phyloP scores from a whole-genome alignment of 2,888 invertebrate species.

The Elegia similella region DNA sequence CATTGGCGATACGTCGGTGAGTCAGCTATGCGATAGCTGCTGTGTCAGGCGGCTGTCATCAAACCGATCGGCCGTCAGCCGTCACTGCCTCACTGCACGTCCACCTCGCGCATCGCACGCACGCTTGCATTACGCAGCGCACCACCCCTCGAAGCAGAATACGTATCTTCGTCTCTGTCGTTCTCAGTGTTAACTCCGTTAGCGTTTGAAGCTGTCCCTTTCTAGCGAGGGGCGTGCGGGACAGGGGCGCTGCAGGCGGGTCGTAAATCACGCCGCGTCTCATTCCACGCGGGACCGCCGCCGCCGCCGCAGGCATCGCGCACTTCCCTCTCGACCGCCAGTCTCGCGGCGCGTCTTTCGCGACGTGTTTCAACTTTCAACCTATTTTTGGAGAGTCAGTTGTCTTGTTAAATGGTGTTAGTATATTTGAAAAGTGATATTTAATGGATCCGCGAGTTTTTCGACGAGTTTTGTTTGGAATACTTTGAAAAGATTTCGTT shows the following conservation, averaged over 20 bases:
- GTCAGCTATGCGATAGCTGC: conserved; percentile 65
- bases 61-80: conserved; percentile 71
- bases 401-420: conserved; percentile 57
- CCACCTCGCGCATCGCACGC: conserved; percentile 80
- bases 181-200: conserved; percentile 31
- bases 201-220: conserved; percentile 45
- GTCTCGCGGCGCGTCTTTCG: conserved; percentile 75
- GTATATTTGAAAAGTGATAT: conserved; percentile 56
- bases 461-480: conserved; percentile 53
- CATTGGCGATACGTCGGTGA: conserved; percentile 64
- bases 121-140: conserved; percentile 81
- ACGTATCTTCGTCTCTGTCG: conserved; percentile 61
- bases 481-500: conserved; percentile 71
- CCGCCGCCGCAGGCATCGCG: conserved; percentile 76
- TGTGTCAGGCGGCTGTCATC: conserved; percentile 74
- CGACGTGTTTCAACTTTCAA: conserved; percentile 74
- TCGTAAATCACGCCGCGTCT: conserved; percentile 81
- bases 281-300: conserved; percentile 82
- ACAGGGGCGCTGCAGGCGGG: conserved; percentile 80
- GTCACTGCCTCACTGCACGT: conserved; percentile 70
- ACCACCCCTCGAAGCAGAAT: conserved; percentile 71
- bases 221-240: conserved; percentile 69
- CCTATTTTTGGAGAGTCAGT: conserved; percentile 62
- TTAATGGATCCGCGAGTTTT: conserved; percentile 69
- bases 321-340: conserved; percentile 76